Percentiles rank a stretch among this genome's conserved stretches.
These are phyloP conservation scores for Tachina fera DNA, from an alignment of 2,888 invertebrate genomes.

Conservation along the genomic window DNA sequence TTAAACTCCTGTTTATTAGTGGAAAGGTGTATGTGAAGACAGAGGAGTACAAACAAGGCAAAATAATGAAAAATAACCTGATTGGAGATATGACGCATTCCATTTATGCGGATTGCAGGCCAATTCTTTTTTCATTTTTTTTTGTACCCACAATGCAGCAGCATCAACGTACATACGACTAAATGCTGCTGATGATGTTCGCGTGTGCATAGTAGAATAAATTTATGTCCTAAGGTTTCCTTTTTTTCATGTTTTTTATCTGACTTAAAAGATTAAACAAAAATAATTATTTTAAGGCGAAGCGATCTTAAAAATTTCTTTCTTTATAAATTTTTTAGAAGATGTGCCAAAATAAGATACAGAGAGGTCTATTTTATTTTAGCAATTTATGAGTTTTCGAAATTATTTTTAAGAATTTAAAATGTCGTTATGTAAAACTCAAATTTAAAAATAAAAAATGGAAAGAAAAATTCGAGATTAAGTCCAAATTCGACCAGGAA, in stretches of 20 bases:
- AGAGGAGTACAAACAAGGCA: constrained; percentile 13
- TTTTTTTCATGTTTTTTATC: constrained; percentile 7
- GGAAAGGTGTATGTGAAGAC: constrained; percentile 16
- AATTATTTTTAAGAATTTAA: too few species aligned
- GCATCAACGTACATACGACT: neutral
- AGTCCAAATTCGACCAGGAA: too few species aligned
- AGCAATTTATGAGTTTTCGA: too few species aligned
- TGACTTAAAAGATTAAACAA: constrained; percentile 63
- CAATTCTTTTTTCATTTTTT: neutral
- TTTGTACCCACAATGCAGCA: neutral
- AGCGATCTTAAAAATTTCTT: too few species aligned
- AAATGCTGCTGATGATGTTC: constrained; percentile 24
- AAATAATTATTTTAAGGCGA: neutral
- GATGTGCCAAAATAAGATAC: neutral
- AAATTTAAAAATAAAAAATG: too few species aligned
- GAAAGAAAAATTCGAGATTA: too few species aligned
- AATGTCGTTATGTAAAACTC: too few species aligned
- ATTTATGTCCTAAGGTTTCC: constrained; percentile 42
- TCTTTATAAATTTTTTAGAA: too few species aligned
- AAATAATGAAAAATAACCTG: constrained; percentile 44
- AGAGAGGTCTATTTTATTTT: neutral
- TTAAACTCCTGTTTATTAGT: constrained; percentile 15
- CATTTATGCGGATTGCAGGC: constrained; percentile 26
- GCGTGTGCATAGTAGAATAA: too few species aligned
- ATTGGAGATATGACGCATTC: constrained; percentile 52